Percentiles rank a stretch among this genome's conserved stretches.
Conservation (phyloP, 2,888 invertebrate species). For the Pterostichus madidus region DNA sequence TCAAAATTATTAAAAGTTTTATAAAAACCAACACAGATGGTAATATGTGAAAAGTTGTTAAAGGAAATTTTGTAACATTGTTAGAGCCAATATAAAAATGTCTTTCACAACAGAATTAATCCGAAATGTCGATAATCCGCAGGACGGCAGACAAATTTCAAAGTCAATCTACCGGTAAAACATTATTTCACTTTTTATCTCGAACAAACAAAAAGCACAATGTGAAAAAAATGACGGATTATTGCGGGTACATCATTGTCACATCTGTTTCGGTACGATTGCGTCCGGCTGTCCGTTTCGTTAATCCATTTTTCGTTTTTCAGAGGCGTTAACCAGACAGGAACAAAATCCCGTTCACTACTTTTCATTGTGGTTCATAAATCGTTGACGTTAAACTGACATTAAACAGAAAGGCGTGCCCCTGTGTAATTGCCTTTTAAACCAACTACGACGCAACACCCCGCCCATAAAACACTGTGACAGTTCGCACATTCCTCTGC, state of each 20-base stretch:
- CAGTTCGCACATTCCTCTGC: constrained; percentile 54
- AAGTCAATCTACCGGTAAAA: constrained; percentile 38
- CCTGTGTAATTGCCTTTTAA: constrained; percentile 56
- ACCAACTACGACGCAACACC: constrained; percentile 49
- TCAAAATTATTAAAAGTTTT: too few relatives aligned
- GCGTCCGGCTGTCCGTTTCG: constrained; percentile 35
- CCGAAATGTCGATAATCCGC: constrained; percentile 13
- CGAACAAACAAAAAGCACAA: not conserved
- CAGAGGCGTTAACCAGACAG: constrained; percentile 52
- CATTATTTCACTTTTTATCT: constrained; percentile 33
- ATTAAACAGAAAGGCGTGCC: constrained; percentile 59
- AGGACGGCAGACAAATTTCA: not conserved
- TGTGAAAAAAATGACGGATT: constrained; percentile 48
- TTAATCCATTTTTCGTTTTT: constrained; percentile 58
- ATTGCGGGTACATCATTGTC: constrained; percentile 54
- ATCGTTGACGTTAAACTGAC: constrained; percentile 58
- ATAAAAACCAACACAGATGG: too few relatives aligned
- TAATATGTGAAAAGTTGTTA: too few relatives aligned
- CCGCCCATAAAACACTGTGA: constrained; percentile 51
- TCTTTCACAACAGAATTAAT: constrained; percentile 9
- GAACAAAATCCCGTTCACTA: constrained; percentile 62
- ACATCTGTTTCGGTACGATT: constrained; percentile 47
- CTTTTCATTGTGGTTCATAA: constrained; percentile 64
- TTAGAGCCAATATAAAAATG: too few relatives aligned
- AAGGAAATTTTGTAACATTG: too few relatives aligned